Percentiles rank a stretch among this genome's conserved stretches.
Evolutionary conservation across 2,797 vertebrate genomes (phyloP).

Genomic region (Thripadectes ignobilis): DNA sequence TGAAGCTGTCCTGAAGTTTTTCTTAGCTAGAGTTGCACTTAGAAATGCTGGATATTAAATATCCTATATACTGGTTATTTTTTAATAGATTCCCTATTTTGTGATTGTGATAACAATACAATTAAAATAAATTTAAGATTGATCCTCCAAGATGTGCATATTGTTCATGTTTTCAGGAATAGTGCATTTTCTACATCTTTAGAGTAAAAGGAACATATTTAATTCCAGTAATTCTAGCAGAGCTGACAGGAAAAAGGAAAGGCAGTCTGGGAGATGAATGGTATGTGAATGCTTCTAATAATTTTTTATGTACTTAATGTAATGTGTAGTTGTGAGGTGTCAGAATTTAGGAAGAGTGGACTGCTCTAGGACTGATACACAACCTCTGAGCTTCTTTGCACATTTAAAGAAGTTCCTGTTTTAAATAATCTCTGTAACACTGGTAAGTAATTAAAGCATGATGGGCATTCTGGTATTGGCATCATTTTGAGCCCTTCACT

Average conservation of each 20-base stretch:
- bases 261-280: neutral
- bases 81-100: neutral
- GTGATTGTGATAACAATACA: neutral
- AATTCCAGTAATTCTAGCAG: neutral
- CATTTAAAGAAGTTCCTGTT: neutral
- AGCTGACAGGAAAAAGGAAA: neutral
- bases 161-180: neutral
- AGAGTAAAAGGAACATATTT: neutral
- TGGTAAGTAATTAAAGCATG: neutral
- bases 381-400: neutral
- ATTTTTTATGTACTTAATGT: neutral
- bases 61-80: neutral
- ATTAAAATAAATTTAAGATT: neutral
- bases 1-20: neutral
- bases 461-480: neutral
- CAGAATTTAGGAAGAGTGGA: neutral
- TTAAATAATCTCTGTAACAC: neutral
- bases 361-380: neutral
- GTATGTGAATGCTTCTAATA: neutral
- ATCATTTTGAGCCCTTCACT: neutral
- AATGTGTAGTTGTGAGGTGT: neutral
- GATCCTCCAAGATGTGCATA: neutral
- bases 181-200: neutral
- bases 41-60: neutral
- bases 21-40: neutral